Percentiles rank a stretch among this genome's conserved stretches.
phyloP scores from a whole-genome alignment of 1,140 invertebrate species.

The Babylonia areolata region DNA sequence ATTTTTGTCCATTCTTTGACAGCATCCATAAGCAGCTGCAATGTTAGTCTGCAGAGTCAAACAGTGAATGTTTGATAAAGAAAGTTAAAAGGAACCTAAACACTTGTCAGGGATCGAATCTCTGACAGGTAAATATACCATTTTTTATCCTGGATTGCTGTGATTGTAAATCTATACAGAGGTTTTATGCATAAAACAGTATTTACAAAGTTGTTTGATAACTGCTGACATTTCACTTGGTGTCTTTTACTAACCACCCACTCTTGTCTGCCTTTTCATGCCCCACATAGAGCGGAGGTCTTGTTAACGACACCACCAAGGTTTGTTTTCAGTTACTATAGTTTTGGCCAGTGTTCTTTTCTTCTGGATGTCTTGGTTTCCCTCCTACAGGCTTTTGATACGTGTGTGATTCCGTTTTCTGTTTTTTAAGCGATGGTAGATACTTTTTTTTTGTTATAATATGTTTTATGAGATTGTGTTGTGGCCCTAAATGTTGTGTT shows the following conservation, averaged over 20 bases:
- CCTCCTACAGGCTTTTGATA: neutral
- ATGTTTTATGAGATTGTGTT: no score
- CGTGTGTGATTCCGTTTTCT: neutral
- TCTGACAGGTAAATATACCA: neutral
- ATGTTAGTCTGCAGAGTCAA: no score
- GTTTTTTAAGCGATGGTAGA: neutral
- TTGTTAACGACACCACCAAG: constrained; percentile 77
- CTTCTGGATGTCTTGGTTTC: neutral
- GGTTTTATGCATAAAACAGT: neutral
- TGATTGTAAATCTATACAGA: neutral
- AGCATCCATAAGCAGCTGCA: no score
- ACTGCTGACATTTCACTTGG: neutral
- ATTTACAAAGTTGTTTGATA: neutral
- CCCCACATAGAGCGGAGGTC: constrained; percentile 60
- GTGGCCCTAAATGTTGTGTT: no score
- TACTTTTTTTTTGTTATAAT: no score
- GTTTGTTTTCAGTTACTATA: constrained; percentile 61
- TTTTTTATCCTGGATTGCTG: neutral
- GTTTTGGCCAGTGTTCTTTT: neutral
- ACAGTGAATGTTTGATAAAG: no score
- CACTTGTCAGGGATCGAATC: neutral
- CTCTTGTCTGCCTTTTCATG: constrained; percentile 29
- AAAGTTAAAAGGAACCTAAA: neutral
- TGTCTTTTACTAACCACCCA: constrained; percentile 11
- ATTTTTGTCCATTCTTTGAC: neutral